Base-by-base conservation (phyloP, 2,888 invertebrate genomes). In the Gymnocheta viridis region DNA sequence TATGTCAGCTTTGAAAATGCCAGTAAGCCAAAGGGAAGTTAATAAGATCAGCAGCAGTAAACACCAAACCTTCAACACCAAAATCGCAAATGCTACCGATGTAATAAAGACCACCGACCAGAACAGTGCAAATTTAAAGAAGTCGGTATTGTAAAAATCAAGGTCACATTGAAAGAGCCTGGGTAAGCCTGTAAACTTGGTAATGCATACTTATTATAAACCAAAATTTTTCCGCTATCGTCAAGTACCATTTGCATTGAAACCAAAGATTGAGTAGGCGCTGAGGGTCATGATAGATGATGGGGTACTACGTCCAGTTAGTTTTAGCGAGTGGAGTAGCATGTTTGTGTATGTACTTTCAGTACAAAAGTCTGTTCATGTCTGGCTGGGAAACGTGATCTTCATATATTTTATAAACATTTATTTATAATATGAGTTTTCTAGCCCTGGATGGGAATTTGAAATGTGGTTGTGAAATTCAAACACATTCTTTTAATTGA, bases 91-190 rank as follows among this genome's bases (percentile, higher is more conserved):
- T 56, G 29, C 47, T 64, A 27, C 54, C 22, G 73, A 19, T 73
- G 60, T 49, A 32, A 41, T 22, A 60, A 47, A 12, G 29, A 44
- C 12, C 58, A 72, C 44, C 14, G 38, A n/a, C 19, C 58, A 27
- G 60, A 73, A 4, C n/a, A 47, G 10, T 66, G 66, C 17, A 66
- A 66, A 19, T 73, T 73, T n/a, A 60, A 73, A n/a, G 32, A 49
- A 12, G 17, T 47, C 3, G 12, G 9, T 78, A 22, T 32, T 78
- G 77, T 10, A 51, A 78, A 47, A 77, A 67, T 12, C 58, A 47
- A 22, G 47, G 72, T 22, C 72, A 72, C 14, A 58, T 72, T 19
- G 60, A 60, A 38, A 67, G 35, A 29, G 60, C 29, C 29, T 3
- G 29, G n/a, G 14, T 14, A 12, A 38, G 14, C 38, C 38, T 38